A percentile compares a stretch with the other conserved stretches of the same genome.
These are phyloP conservation scores for Ginglymostoma cirratum DNA, from an alignment of 2,113 vertebrate genomes.

Conservation along the genomic window DNA sequence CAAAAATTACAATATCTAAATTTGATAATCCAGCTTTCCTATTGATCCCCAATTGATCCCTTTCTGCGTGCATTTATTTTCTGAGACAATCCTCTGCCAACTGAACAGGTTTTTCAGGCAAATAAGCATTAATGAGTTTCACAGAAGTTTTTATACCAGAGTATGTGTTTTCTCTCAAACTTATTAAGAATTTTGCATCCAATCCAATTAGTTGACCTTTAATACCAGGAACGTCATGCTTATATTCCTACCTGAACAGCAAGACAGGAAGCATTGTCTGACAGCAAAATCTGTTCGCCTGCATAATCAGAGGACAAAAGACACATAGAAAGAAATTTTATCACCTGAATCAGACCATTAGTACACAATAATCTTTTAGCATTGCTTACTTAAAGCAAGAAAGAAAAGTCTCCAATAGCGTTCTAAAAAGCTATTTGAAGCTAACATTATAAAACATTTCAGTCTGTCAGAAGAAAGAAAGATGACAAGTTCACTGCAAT, in stretches of 20 bases:
- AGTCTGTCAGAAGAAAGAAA: constrained; percentile 76
- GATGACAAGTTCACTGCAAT: constrained; percentile 78
- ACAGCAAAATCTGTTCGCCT: constrained; percentile 94
- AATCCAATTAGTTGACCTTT: constrained; percentile 6
- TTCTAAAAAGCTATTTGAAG: constrained; percentile 39
- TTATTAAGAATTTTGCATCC: constrained; percentile 22
- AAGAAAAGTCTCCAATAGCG: neutral
- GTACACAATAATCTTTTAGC: neutral
- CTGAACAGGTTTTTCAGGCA: neutral
- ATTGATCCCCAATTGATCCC: neutral
- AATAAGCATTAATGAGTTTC: constrained; percentile 21
- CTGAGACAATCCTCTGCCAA: neutral
- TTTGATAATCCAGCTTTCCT: neutral
- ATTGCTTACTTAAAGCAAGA: constrained; percentile 8
- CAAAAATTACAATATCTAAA: neutral
- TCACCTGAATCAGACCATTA: constrained; percentile 24
- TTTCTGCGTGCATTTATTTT: neutral
- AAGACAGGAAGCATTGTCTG: constrained; percentile 89
- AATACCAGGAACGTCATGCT: neutral
- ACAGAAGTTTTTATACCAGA: neutral
- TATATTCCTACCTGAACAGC: constrained; percentile 82
- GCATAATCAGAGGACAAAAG: constrained; percentile 48
- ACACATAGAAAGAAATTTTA: constrained; percentile 15
- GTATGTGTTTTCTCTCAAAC: neutral
- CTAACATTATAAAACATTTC: constrained; percentile 67